phyloP scores from a whole-genome alignment of 2,113 vertebrate genomes.

The Plotosus lineatus region DNA sequence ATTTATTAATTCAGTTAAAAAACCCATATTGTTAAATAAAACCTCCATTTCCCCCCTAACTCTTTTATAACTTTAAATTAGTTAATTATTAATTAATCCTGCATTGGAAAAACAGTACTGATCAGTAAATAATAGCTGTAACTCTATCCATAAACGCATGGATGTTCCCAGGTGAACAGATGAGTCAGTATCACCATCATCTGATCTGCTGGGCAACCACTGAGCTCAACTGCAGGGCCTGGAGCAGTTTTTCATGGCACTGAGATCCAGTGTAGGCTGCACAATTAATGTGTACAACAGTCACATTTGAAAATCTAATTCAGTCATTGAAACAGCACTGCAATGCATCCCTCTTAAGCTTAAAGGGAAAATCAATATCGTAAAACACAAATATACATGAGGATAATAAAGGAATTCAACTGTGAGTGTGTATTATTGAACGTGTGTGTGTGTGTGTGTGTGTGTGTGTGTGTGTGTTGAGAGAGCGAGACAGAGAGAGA shows the following conservation, averaged over 20 bases:
- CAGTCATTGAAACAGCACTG: conserved; percentile 52
- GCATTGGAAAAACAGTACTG: background rate
- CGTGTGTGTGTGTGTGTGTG: conserved; percentile 20
- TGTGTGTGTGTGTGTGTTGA: conserved; percentile 3
- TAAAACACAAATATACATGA: conserved; percentile 55
- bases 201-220: conserved; percentile 41
- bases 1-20: background rate
- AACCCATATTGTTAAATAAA: background rate
- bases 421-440: conserved; percentile 23
- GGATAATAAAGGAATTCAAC: conserved; percentile 17
- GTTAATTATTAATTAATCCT: background rate
- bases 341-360: conserved; percentile 61
- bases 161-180: conserved; percentile 35
- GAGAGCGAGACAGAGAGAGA: too few relatives aligned
- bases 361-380: conserved; percentile 67
- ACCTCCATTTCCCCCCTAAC: background rate
- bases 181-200: conserved; percentile 26
- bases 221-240: conserved; percentile 28
- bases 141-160: background rate
- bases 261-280: conserved; percentile 46
- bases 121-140: background rate
- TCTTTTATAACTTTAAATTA: too few relatives aligned
- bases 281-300: conserved; percentile 66
- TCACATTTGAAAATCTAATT: conserved; percentile 65
- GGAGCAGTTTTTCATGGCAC: conserved; percentile 60